phyloP scores from a whole-genome alignment of 2,888 invertebrate genomes.

The Latrodectus elegans region DNA sequence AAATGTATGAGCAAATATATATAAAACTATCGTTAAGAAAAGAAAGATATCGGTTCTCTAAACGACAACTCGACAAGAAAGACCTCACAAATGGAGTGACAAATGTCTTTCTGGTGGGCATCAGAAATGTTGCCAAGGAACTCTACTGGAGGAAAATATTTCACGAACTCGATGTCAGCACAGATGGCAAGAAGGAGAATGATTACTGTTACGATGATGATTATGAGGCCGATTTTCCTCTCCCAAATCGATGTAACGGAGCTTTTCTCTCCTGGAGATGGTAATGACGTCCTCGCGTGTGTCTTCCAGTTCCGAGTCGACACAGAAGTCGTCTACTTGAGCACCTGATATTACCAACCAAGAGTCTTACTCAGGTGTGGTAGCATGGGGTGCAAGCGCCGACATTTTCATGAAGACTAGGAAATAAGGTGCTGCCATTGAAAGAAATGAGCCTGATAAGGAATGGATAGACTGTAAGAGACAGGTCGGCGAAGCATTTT shows the following conservation, averaged over 20 bases:
- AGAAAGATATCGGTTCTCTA: no score
- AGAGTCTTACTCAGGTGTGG: constrained; percentile 16
- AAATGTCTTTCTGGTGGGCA: no score
- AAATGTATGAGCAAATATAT: no score
- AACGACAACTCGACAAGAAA: no score
- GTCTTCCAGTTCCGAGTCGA: constrained; percentile 22
- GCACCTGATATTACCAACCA: constrained; percentile 42
- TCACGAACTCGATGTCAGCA: neutral
- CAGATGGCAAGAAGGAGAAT: constrained; percentile 16
- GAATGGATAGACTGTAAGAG: neutral
- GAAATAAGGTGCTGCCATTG: neutral
- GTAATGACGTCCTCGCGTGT: constrained; percentile 46
- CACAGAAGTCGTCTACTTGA: constrained; percentile 39
- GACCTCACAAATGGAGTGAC: no score
- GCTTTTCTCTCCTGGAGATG: constrained; percentile 24
- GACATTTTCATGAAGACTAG: neutral
- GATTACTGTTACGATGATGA: constrained; percentile 30
- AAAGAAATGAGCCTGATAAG: neutral
- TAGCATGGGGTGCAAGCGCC: neutral
- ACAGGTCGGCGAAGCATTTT: neutral
- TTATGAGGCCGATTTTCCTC: constrained; percentile 30
- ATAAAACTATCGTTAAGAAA: no score
- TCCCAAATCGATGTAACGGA: neutral
- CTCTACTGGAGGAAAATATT: neutral
- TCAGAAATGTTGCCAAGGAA: no score